These are phyloP conservation scores for Tetheella fluctuosa DNA, from an alignment of 2,888 invertebrate genomes.

Conservation along the genomic window DNA sequence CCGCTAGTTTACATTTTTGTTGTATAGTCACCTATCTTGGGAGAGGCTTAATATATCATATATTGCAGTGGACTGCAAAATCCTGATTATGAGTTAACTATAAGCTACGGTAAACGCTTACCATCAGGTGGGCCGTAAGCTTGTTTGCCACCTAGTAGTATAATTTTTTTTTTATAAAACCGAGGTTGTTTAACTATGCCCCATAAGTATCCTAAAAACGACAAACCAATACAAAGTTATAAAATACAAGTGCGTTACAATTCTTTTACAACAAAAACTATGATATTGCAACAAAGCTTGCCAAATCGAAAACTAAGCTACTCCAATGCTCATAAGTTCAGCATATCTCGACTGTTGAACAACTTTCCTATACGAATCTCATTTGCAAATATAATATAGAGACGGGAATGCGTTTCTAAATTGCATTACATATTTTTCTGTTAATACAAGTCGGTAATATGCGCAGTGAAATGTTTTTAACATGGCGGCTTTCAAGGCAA, in stretches of 20 bases:
- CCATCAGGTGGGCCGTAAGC: too few relatives aligned
- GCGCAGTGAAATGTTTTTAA: too few relatives aligned
- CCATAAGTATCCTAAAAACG: neutral
- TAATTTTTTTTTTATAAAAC: too few relatives aligned
- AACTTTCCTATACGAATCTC: slow-evolving; percentile 32
- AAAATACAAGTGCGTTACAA: slow-evolving; percentile 26
- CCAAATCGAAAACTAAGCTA: slow-evolving; percentile 75
- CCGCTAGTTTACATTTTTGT: too few relatives aligned
- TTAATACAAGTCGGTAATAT: neutral
- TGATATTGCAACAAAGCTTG: slow-evolving; percentile 57
- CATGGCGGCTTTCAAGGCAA: too few relatives aligned
- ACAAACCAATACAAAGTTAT: neutral
- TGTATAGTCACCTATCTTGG: too few relatives aligned
- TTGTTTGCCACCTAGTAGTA: too few relatives aligned
- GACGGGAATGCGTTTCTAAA: slow-evolving; percentile 14
- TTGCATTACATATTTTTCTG: slow-evolving; percentile 7
- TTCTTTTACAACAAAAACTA: slow-evolving; percentile 33
- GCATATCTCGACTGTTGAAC: slow-evolving; percentile 26
- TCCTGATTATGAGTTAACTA: too few relatives aligned
- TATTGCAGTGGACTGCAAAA: too few relatives aligned
- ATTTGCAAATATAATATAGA: slow-evolving; percentile 41
- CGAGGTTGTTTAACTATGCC: too few relatives aligned
- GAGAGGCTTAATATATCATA: too few relatives aligned
- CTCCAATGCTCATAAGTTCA: slow-evolving; percentile 26
- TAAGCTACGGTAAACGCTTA: too few relatives aligned